A percentile compares a stretch with the other conserved stretches of the same genome.
These are phyloP conservation scores for Ispidina picta DNA, from an alignment of 2,797 vertebrate species.

Conservation along the genomic window DNA sequence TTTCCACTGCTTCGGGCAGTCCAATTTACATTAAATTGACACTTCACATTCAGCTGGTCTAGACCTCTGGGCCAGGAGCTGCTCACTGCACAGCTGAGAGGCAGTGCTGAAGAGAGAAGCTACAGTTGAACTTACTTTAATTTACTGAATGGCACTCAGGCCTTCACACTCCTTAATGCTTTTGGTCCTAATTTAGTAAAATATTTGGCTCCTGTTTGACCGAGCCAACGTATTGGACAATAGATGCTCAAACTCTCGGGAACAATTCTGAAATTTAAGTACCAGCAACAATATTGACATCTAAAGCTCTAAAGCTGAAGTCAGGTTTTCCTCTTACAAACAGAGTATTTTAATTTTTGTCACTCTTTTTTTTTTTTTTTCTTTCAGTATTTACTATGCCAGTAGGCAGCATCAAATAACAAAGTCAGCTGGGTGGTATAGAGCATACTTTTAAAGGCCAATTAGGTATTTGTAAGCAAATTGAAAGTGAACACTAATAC, in stretches of 20 bases:
- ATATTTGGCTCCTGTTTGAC: neutral
- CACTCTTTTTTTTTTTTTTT: slow-evolving; percentile 10
- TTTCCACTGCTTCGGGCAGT: neutral
- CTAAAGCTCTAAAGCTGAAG: slow-evolving; percentile 42
- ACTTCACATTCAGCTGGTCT: neutral
- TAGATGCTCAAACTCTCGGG: neutral
- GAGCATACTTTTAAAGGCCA: slow-evolving; percentile 49
- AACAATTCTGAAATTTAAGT: slow-evolving; percentile 44
- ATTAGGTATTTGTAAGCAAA: slow-evolving; percentile 66
- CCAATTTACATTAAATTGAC: slow-evolving; percentile 13
- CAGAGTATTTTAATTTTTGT: neutral
- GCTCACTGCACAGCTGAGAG: neutral
- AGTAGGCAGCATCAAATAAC: slow-evolving; percentile 51
- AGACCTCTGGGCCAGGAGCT: neutral
- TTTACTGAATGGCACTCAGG: neutral
- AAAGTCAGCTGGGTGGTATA: slow-evolving; percentile 31
- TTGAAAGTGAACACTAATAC: slow-evolving; percentile 72
- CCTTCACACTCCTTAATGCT: neutral
- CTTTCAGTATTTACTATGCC: slow-evolving; percentile 15
- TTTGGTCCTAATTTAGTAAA: slow-evolving; percentile 43
- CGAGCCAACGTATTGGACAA: neutral
- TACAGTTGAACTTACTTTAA: neutral
- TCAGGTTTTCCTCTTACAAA: neutral
- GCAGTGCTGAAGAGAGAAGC: slow-evolving; percentile 43
- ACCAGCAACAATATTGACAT: slow-evolving; percentile 8